phyloP scores from a whole-genome alignment of 92 coral and sea anemone genomes.

The Porites rus region DNA sequence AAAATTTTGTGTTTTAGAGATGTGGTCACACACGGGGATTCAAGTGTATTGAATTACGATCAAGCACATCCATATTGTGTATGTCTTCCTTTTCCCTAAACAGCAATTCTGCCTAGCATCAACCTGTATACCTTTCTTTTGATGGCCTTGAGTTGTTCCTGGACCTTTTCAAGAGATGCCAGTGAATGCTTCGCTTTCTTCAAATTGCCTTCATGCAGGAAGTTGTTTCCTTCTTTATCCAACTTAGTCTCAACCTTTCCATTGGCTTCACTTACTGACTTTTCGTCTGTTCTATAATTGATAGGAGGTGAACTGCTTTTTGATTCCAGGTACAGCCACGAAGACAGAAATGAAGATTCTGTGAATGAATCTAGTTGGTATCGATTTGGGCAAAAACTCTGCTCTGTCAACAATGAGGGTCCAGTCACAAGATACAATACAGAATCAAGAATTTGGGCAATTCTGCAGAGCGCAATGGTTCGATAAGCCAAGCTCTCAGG shows the following conservation, averaged over 20 bases:
- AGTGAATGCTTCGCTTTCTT: slow-evolving; percentile 78
- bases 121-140: slow-evolving; percentile 20
- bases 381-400: slow-evolving; percentile 34
- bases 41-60: no score
- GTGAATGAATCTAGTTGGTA: slow-evolving; percentile 81
- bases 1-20: no score
- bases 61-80: no score
- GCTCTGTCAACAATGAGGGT: slow-evolving; percentile 81
- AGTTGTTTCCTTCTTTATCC: slow-evolving; percentile 1
- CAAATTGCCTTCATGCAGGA: slow-evolving; percentile 5
- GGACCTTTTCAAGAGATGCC: slow-evolving; percentile 77
- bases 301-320: not conserved
- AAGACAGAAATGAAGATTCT: slow-evolving; percentile 81
- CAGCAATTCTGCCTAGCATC: not conserved
- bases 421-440: slow-evolving; percentile 83
- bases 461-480: slow-evolving; percentile 83
- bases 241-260: slow-evolving; percentile 2
- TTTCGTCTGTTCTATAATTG: not conserved
- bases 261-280: not conserved
- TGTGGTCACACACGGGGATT: no score
- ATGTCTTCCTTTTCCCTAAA: not conserved
- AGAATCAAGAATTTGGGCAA: slow-evolving; percentile 89
- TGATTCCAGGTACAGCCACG: slow-evolving; percentile 55
- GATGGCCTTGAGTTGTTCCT: slow-evolving; percentile 78
- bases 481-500: slow-evolving; percentile 87